phyloP scores from a whole-genome alignment of 2,888 invertebrate species.

The Hypena proboscidalis region DNA sequence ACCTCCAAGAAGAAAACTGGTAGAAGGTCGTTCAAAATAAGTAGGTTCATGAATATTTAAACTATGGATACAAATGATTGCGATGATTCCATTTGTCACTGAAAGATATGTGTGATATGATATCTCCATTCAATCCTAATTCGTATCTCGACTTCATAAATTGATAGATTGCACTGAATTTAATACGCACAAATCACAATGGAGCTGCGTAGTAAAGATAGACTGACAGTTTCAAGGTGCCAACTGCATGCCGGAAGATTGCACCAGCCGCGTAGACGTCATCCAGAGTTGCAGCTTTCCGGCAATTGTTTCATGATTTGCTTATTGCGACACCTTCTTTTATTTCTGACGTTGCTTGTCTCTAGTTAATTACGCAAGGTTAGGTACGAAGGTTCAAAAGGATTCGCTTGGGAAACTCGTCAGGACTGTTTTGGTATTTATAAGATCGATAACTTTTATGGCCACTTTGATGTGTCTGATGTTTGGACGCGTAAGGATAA shows the following conservation, averaged over 20 bases:
- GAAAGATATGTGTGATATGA: too few species aligned
- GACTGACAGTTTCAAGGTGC: slow-evolving; percentile 28
- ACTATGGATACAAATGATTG: too few species aligned
- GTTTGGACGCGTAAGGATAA: too few species aligned
- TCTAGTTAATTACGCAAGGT: not conserved
- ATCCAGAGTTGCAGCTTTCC: slow-evolving; percentile 12
- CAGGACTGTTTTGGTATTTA: too few species aligned
- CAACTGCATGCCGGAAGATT: slow-evolving; percentile 24
- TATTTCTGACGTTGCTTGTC: not conserved
- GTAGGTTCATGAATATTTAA: too few species aligned
- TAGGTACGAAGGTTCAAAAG: too few species aligned
- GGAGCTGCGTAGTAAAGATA: slow-evolving; percentile 9
- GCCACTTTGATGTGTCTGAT: too few species aligned
- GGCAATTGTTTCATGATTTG: slow-evolving; percentile 19
- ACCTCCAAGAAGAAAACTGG: too few species aligned
- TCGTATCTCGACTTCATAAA: slow-evolving; percentile 23
- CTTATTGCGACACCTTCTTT: slow-evolving; percentile 10
- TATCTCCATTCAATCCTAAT: slow-evolving; percentile 10
- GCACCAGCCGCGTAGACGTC: not conserved
- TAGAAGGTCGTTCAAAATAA: too few species aligned
- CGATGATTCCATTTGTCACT: too few species aligned
- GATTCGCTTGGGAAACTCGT: too few species aligned
- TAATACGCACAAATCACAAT: slow-evolving; percentile 33
- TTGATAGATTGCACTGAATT: slow-evolving; percentile 32
- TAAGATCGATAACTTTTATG: too few species aligned